phyloP scores from a whole-genome alignment of 2,113 vertebrate species.

The Tapirus terrestris region DNA sequence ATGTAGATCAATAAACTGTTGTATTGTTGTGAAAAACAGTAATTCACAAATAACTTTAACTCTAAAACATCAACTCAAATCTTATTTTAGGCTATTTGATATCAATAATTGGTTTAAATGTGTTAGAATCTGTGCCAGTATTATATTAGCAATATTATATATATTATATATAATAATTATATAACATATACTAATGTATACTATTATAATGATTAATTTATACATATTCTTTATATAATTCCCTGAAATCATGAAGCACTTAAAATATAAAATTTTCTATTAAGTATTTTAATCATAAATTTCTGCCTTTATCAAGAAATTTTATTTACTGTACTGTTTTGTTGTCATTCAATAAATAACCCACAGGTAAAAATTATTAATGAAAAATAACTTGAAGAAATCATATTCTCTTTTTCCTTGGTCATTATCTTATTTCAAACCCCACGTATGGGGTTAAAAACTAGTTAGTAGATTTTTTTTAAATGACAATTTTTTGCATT shows the following conservation, averaged over 20 bases:
- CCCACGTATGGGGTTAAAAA: neutral
- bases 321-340: neutral
- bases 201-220: neutral
- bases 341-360: neutral
- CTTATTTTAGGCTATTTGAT: neutral
- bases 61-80: neutral
- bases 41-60: neutral
- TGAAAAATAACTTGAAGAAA: neutral
- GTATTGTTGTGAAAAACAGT: too few species aligned
- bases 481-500: constrained; percentile 5
- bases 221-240: neutral
- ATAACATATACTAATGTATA: neutral
- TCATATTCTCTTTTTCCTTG: neutral
- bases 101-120: neutral
- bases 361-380: neutral
- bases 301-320: neutral
- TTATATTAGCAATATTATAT: neutral
- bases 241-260: neutral
- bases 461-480: neutral
- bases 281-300: neutral
- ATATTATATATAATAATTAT: neutral
- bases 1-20: neutral
- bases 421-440: neutral
- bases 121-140: neutral
- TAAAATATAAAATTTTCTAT: neutral